Evolutionary conservation across 2,888 invertebrate species (phyloP).

Genomic region (Chaetogeoica ovagalla): DNA sequence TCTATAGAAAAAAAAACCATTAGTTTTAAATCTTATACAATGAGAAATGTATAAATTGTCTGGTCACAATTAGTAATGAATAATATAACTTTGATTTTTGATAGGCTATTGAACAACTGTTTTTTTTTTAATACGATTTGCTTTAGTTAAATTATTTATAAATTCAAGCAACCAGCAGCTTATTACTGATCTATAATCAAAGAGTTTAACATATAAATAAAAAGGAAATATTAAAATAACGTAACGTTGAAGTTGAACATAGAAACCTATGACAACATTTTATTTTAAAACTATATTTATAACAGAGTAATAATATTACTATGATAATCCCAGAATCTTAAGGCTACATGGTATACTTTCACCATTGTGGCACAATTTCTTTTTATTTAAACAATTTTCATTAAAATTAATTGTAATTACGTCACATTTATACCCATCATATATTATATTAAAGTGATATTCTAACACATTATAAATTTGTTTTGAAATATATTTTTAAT

Average conservation of each 20-base stretch:
- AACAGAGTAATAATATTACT: slow-evolving; percentile 39
- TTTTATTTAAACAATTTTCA: neutral
- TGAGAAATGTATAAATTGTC: slow-evolving; percentile 30
- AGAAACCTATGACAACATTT: slow-evolving; percentile 8
- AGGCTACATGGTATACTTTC: slow-evolving; percentile 52
- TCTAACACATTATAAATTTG: slow-evolving; percentile 6
- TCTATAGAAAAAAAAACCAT: slow-evolving; percentile 38
- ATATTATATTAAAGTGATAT: slow-evolving; percentile 3
- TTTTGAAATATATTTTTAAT: slow-evolving; percentile 1
- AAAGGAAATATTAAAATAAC: neutral
- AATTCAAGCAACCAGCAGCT: slow-evolving; percentile 21
- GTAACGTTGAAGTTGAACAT: slow-evolving; percentile 18
- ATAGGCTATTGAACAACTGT: neutral
- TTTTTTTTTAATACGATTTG: neutral
- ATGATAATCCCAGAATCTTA: slow-evolving; percentile 44
- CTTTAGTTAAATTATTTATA: slow-evolving; percentile 9
- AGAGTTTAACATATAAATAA: neutral
- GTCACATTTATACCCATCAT: slow-evolving; percentile 36
- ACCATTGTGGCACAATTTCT: slow-evolving; percentile 52
- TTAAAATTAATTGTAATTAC: slow-evolving; percentile 33
- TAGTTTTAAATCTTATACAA: slow-evolving; percentile 12
- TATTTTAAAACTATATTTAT: slow-evolving; percentile 32
- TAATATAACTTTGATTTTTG: slow-evolving; percentile 7
- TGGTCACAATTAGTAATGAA: slow-evolving; percentile 21
- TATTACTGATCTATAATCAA: slow-evolving; percentile 7